Evolutionary conservation across 2,113 vertebrate species (phyloP), one percentile per base, ranked within the genome.

Genomic region (Fregata magnificens): DNA sequence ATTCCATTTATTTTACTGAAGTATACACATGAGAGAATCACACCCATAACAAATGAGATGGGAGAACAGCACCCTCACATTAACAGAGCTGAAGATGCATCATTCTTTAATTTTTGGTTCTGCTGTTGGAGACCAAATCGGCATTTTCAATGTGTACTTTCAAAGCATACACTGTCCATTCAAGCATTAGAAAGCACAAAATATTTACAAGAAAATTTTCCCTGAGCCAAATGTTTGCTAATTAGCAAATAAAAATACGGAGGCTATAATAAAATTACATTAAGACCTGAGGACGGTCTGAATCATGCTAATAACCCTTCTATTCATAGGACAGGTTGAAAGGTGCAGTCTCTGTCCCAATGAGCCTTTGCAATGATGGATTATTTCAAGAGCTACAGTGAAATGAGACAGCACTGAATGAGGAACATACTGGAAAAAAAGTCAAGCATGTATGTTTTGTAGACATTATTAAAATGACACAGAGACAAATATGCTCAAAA

Each of bases 1-100:
- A 56, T 42, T 19, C 31, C 26, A 25, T 49, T 28, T 74, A 24
- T 67, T 86, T 58, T 18, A 5, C 6, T 36, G n/a, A 19, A 34
- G 53, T 3, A 16, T 1, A 21, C 14, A 8, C 13, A 32, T 0
- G 1, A 45, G 24, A 38, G 53, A 63, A n/a, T 45, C 11, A 9
- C 42, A 16, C 11, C 14, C 16, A 1, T 10, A 17, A 32, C 1
- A 56, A n/a, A 24, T 3, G 49, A 59, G 53, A 44, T 14, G 38
- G 49, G 58, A 61, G 78, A 84, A 21, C 13, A 38, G 78, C 59
- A 52, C 10, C 29, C 25, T 50, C 36, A 10, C 49, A 1, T 19
- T 19, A 53, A 15, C 50, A 58, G 40, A 45, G 49, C 59, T 17
- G 40, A 65, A 56, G 53, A 62, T 9, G 26, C 47, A 14, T 3